Evolutionary conservation across 2,888 invertebrate genomes (phyloP), one percentile per base, ranked within the genome.

Genomic region (Pyrgus malvae): DNA sequence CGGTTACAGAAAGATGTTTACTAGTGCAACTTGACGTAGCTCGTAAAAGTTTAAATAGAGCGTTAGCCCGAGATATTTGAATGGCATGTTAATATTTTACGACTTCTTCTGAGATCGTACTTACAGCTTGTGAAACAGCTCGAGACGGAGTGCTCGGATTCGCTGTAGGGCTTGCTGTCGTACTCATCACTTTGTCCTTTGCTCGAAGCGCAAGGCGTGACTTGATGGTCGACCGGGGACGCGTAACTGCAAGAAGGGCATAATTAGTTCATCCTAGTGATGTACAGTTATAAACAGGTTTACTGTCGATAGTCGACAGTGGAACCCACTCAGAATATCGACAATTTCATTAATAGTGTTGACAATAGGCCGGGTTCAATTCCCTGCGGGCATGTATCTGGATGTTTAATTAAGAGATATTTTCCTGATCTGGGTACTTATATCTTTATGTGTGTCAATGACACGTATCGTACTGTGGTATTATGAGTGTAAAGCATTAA

Each of bases 171-270:
- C 57, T 91, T 91, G 72, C 83, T 86, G 60, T 90, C 86, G 56
- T 90, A 89, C 55, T 89, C 89, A 59, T 88, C 91, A 58, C 89
- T 92, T 44, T 92, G 93, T 7, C 87, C 92, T 51, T 92, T 93
- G 72, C 91, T 92, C 6, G 92, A 92, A 0, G 92, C 86, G 56
- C 89, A 88, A 0, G 90, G 90, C 11, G 89, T 89, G 27, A 80
- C 76, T 65, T 84, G 90, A 55, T 84, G 91, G 73, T 87, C 91
- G 63, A 89, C 82, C 7, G 91, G 91, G 27, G 90, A 88, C 1
- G 90, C 90, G 66, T 91, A 90, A 56, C 90, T 90, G 74, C 11
- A 72, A 70, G 55, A 48, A 42, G 33, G 40, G 46, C 46, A 48
- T 53, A 53, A 53, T 53, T 53, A 53, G 53, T 51, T 51, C 44